These are phyloP conservation scores for Pseudopleuronectes americanus DNA, from an alignment of 2,797 vertebrate genomes.

Conservation along the genomic window DNA sequence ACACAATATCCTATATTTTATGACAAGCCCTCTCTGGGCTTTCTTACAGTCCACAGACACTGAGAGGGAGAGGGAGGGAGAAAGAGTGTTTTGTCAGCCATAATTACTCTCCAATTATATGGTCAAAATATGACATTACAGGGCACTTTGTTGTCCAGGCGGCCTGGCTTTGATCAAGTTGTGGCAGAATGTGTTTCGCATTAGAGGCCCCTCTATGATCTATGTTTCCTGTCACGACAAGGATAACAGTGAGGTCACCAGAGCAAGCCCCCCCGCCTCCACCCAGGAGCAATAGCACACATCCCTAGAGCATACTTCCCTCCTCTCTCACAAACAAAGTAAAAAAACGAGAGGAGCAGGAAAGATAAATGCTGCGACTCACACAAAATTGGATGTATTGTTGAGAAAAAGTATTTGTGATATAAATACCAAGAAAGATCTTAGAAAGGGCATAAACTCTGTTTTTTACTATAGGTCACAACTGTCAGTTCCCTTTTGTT, in stretches of 20 bases:
- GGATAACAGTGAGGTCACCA: conserved; percentile 90
- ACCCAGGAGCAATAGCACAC: conserved; percentile 73
- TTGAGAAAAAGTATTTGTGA: not conserved
- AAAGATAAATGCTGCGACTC: not conserved
- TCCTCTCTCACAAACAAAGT: conserved; percentile 4
- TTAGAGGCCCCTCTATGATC: conserved; percentile 86
- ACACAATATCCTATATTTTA: conserved; percentile 66
- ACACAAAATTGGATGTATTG: conserved; percentile 10
- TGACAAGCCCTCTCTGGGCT: conserved; percentile 64
- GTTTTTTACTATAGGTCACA: not conserved
- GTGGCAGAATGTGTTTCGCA: conserved; percentile 83
- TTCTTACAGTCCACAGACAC: conserved; percentile 56
- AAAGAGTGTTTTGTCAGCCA: conserved; percentile 84
- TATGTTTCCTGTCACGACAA: conserved; percentile 93
- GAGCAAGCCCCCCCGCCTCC: conserved; percentile 70
- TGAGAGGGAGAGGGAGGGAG: conserved; percentile 20
- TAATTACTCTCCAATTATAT: conserved; percentile 86
- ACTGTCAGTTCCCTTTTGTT: conserved; percentile 1
- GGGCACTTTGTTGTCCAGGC: conserved; percentile 83
- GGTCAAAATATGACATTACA: conserved; percentile 83
- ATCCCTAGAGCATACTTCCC: conserved; percentile 25
- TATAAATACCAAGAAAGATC: not conserved
- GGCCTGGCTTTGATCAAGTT: conserved; percentile 83
- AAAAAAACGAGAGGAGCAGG: not conserved
- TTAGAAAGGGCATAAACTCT: not conserved